Percentiles rank a stretch among this genome's conserved stretches.
Conservation (phyloP, 2,113 vertebrate genomes). For the Cariama cristata region DNA sequence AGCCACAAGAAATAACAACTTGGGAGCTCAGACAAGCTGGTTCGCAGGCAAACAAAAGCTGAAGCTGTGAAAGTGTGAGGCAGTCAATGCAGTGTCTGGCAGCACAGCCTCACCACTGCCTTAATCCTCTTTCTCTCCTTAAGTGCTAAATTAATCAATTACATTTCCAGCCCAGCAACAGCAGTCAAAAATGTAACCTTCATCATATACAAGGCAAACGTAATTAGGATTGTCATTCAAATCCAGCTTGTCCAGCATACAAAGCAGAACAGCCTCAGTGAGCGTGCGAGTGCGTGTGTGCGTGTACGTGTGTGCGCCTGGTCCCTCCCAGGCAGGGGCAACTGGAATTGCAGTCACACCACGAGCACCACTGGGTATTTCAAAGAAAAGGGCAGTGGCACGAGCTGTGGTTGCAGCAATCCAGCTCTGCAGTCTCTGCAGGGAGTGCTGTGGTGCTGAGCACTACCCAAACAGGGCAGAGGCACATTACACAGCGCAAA, state of each 20-base stretch:
- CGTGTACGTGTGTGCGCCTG: accelerated
- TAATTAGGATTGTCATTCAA: neutral
- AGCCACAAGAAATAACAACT: neutral
- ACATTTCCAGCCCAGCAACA: constrained; percentile 11
- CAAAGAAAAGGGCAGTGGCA: neutral
- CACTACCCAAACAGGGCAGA: neutral
- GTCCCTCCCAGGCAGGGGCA: neutral
- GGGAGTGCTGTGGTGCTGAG: neutral
- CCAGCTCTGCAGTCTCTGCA: neutral
- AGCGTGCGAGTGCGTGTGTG: accelerated
- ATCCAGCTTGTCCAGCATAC: neutral
- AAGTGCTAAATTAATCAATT: constrained; percentile 37
- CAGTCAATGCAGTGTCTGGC: constrained; percentile 2
- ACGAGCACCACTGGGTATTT: accelerated
- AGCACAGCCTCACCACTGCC: neutral
- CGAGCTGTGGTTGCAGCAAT: accelerated
- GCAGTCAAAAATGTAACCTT: constrained; percentile 12
- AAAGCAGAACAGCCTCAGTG: neutral
- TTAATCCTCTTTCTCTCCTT: constrained; percentile 32
- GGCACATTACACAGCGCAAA: neutral
- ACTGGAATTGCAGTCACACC: neutral
- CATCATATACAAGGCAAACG: constrained; percentile 8
- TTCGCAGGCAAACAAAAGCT: constrained; percentile 52
- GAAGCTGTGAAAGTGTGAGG: neutral
- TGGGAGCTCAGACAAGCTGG: neutral